phyloP scores from a whole-genome alignment of 2,797 vertebrate species.

The Thaleichthys pacificus region DNA sequence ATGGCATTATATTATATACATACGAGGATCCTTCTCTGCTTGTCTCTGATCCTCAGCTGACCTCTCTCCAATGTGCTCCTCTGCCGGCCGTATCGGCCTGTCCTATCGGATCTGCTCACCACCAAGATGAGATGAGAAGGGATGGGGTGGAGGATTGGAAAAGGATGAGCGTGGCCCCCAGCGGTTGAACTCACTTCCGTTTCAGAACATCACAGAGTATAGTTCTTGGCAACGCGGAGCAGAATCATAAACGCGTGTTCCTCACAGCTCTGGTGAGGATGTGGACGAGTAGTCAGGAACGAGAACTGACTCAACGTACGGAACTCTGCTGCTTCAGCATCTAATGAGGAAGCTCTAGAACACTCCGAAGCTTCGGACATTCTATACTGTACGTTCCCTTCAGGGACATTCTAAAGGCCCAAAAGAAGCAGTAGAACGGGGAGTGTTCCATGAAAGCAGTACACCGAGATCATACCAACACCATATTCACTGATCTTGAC shows the following conservation, averaged over 20 bases:
- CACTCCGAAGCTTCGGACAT: neutral
- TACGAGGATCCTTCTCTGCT: too few species aligned
- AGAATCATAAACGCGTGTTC: conserved; percentile 2
- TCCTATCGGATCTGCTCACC: too few species aligned
- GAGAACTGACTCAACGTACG: neutral
- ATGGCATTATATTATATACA: too few species aligned
- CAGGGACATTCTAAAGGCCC: neutral
- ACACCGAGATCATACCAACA: neutral
- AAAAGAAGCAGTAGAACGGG: neutral
- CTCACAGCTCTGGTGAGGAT: neutral
- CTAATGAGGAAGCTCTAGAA: neutral
- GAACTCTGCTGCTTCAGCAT: neutral
- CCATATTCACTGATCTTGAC: neutral
- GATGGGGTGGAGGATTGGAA: conserved; percentile 28
- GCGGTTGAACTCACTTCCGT: neutral
- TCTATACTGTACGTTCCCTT: neutral
- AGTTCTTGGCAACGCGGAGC: neutral
- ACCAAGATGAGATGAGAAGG: conserved; percentile 34
- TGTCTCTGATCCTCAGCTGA: too few species aligned
- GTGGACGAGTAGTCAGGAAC: neutral
- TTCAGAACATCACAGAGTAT: neutral
- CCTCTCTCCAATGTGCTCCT: too few species aligned
- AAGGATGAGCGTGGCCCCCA: neutral
- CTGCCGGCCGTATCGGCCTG: too few species aligned
- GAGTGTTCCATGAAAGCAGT: neutral